A percentile compares a stretch with the other conserved stretches of the same genome.
These are phyloP conservation scores for Augiades crinisus DNA, from an alignment of 2,888 invertebrate genomes.

Conservation along the genomic window DNA sequence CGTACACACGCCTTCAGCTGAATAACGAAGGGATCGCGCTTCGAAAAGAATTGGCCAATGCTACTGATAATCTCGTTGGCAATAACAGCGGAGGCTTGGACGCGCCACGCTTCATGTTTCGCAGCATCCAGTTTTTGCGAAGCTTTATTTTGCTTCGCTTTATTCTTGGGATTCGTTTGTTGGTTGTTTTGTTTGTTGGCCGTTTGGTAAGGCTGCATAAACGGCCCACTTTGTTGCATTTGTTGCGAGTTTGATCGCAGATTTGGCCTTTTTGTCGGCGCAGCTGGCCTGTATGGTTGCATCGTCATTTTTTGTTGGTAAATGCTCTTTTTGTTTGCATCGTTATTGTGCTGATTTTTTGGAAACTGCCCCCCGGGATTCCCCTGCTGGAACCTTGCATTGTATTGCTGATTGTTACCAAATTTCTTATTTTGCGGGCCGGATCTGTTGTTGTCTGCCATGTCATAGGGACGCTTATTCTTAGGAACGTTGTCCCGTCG, in stretches of 20 bases:
- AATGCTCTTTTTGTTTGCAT: not conserved
- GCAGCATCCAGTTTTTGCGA: not conserved
- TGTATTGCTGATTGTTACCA: conserved; percentile 1
- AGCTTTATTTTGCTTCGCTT: not conserved
- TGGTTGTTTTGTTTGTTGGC: too few species aligned
- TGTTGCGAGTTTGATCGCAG: not conserved
- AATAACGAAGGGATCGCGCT: not conserved
- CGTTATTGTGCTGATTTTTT: not conserved
- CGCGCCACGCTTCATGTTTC: conserved; percentile 19
- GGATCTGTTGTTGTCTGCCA: not conserved
- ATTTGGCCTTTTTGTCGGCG: too few species aligned
- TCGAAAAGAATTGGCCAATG: not conserved
- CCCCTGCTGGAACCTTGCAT: not conserved
- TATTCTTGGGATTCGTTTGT: not conserved
- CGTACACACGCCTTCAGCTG: conserved; percentile 34
- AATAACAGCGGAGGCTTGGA: conserved; percentile 19
- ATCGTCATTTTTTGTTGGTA: not conserved
- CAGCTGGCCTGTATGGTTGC: not conserved
- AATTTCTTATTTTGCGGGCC: conserved; percentile 10
- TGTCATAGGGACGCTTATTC: conserved; percentile 13
- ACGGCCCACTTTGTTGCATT: not conserved
- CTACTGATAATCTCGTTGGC: conserved; percentile 21
- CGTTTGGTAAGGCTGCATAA: not conserved
- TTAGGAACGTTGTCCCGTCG: not conserved
- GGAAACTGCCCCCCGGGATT: not conserved